Conservation (phyloP, 1,140 invertebrate species). For the Drosophila baimaii region DNA sequence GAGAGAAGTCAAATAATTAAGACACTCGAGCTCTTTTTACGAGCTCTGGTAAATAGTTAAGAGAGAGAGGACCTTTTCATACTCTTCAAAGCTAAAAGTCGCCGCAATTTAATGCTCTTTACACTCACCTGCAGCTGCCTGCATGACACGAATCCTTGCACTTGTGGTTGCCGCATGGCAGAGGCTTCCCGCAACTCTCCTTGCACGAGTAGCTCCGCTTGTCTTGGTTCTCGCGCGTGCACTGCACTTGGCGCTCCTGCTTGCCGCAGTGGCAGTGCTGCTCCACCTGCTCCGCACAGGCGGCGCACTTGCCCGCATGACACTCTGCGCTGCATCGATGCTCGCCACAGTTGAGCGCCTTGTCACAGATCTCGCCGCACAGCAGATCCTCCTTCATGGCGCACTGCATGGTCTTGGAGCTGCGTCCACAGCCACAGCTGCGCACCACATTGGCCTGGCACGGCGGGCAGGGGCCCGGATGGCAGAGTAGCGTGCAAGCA, state of each 20-base stretch:
- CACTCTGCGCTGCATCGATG: conserved; percentile 91
- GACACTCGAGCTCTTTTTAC: too few relatives aligned
- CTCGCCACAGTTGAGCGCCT: conserved; percentile 88
- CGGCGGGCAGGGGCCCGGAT: conserved; percentile 95
- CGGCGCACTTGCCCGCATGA: conserved; percentile 90
- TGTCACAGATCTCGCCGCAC: conserved; percentile 90
- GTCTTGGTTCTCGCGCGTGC: conserved; percentile 85
- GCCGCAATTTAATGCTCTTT: too few relatives aligned
- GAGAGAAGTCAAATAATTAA: too few relatives aligned
- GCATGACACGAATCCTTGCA: conserved; percentile 90
- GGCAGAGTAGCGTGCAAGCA: conserved; percentile 94
- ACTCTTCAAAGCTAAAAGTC: too few relatives aligned
- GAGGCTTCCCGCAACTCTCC: conserved; percentile 87
- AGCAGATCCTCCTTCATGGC: conserved; percentile 88
- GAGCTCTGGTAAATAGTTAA: too few relatives aligned
- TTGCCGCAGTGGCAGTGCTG: conserved; percentile 85
- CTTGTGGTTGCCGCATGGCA: conserved; percentile 91
- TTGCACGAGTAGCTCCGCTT: conserved; percentile 87
- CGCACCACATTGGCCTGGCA: conserved; percentile 88
- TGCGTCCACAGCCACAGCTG: conserved; percentile 90
- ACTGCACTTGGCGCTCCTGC: conserved; percentile 85
- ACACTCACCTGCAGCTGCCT: conserved; percentile 85
- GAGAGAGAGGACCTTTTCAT: too few relatives aligned
- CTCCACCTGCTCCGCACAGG: conserved; percentile 87
- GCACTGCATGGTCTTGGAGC: conserved; percentile 89